These are phyloP conservation scores for Ormyrus nitidulus DNA, from an alignment of 2,888 invertebrate genomes.

Conservation along the genomic window DNA sequence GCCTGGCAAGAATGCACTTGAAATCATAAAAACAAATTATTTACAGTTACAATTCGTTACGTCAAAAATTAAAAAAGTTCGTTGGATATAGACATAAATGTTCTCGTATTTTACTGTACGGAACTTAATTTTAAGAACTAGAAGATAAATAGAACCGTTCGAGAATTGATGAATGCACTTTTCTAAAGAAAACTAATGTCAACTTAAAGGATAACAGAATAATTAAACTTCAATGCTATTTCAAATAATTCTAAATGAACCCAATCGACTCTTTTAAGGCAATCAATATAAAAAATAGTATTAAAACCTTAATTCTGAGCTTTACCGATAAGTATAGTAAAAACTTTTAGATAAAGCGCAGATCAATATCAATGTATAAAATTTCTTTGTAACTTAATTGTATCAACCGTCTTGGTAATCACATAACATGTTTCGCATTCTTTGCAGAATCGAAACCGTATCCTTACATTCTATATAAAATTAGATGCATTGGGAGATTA, in stretches of 20 bases:
- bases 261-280: constrained; percentile 24
- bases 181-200: constrained; percentile 17
- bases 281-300: constrained; percentile 37
- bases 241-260: constrained; percentile 45
- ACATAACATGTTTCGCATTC: constrained; percentile 27
- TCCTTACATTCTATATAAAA: constrained; percentile 47
- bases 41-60: constrained; percentile 42
- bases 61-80: constrained; percentile 26
- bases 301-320: constrained; percentile 18
- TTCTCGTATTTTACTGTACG: not conserved
- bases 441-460: constrained; percentile 30
- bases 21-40: constrained; percentile 52
- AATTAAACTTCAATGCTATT: constrained; percentile 30
- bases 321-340: constrained; percentile 3
- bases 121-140: constrained; percentile 26
- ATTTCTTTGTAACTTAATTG: constrained; percentile 46
- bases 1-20: constrained; percentile 50
- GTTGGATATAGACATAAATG: constrained; percentile 37
- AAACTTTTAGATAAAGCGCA: constrained; percentile 22
- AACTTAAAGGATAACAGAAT: constrained; percentile 24
- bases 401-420: constrained; percentile 47
- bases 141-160: not conserved
- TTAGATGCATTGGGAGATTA: not conserved
- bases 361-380: constrained; percentile 30
- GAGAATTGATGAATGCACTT: not conserved